A percentile compares a stretch with the other conserved stretches of the same genome.
Evolutionary conservation across 2,113 vertebrate genomes (phyloP).

Genomic region (Nycticebus coucang): DNA sequence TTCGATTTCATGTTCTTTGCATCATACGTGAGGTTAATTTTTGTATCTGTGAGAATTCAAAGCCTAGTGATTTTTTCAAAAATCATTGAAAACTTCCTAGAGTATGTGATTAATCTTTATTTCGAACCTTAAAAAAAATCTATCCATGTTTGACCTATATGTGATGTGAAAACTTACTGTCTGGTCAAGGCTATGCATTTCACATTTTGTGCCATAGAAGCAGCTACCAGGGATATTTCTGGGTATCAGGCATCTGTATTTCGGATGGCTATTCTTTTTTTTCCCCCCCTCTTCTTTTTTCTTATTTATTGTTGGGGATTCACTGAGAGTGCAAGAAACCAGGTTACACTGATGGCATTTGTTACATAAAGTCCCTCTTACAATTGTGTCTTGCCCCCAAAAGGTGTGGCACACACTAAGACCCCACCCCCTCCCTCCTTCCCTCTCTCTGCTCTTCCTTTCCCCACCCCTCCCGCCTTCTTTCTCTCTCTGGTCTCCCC

Average conservation of each 20-base stretch:
- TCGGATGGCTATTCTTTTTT: background rate
- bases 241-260: background rate
- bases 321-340: too few species aligned
- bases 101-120: conserved; percentile 46
- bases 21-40: conserved; percentile 42
- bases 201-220: background rate
- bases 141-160: background rate
- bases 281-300: too few species aligned
- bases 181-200: background rate
- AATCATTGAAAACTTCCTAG: background rate
- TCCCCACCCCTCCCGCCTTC: too few species aligned
- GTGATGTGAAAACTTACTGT: background rate
- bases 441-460: too few species aligned
- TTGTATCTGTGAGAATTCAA: conserved; percentile 22
- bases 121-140: background rate
- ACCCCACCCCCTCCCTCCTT: too few species aligned
- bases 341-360: too few species aligned
- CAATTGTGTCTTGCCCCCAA: too few species aligned
- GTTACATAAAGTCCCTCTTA: too few species aligned
- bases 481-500: too few species aligned
- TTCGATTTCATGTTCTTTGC: conserved; percentile 56
- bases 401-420: too few species aligned
- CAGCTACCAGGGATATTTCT: background rate
- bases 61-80: background rate
- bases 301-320: too few species aligned